Evolutionary conservation across 2,113 vertebrate genomes (phyloP).

Genomic region (Calidris pugnax): DNA sequence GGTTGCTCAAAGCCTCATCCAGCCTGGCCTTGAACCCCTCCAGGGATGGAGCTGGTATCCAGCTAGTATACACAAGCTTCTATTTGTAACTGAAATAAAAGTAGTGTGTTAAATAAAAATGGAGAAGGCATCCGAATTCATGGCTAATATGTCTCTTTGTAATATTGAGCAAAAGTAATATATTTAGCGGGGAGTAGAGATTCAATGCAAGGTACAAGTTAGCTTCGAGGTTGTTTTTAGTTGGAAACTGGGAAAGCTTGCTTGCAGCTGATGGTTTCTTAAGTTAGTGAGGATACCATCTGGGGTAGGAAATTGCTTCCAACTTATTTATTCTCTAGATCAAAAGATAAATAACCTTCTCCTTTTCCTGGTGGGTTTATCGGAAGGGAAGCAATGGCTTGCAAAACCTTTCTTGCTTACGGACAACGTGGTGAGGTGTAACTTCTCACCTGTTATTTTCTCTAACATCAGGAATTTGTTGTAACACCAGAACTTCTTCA

Average conservation of each 20-base stretch:
- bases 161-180: fast-evolving
- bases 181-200: background rate
- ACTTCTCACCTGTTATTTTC: background rate
- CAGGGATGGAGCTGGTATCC: background rate
- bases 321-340: background rate
- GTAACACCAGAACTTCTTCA: fast-evolving
- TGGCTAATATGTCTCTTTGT: background rate
- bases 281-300: background rate
- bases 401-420: background rate
- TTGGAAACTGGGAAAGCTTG: background rate
- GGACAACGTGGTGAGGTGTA: fast-evolving
- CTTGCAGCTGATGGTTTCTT: background rate
- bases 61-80: background rate
- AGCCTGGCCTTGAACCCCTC: background rate
- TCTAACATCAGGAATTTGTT: fast-evolving
- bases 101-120: fast-evolving
- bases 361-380: background rate
- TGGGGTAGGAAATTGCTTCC: background rate
- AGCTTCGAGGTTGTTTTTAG: background rate
- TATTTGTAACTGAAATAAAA: background rate
- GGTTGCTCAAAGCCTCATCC: background rate
- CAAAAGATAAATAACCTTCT: background rate
- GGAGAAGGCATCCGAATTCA: background rate
- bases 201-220: fast-evolving
- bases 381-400: background rate